Percentiles rank a stretch among this genome's conserved stretches.
These are phyloP conservation scores for Papilio polyxenes DNA, from an alignment of 1,140 invertebrate genomes.

Conservation along the genomic window DNA sequence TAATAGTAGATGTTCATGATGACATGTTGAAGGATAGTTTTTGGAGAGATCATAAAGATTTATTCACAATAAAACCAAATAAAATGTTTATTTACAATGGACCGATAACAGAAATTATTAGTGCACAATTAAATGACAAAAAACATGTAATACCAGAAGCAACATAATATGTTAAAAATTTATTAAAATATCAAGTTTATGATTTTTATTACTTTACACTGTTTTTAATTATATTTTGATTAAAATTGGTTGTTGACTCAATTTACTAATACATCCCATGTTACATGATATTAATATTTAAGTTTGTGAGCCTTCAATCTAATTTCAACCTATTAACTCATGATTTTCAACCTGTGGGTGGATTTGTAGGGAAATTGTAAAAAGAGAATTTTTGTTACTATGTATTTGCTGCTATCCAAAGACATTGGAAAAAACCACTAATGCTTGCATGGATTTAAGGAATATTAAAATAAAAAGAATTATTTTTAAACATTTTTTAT, in stretches of 20 bases:
- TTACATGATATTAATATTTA: too few relatives aligned
- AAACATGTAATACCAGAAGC: conserved; percentile 41
- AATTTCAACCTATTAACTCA: too few relatives aligned
- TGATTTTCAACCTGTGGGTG: too few relatives aligned
- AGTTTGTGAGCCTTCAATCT: too few relatives aligned
- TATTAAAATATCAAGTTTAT: conserved; percentile 12
- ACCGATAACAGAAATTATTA: conserved; percentile 62
- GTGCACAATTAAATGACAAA: conserved; percentile 57
- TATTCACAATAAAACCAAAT: conserved; percentile 76
- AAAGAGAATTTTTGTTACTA: too few relatives aligned
- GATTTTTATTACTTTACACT: not conserved
- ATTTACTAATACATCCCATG: not conserved
- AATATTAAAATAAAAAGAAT: not conserved
- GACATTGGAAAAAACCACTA: too few relatives aligned
- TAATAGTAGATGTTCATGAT: conserved; percentile 84
- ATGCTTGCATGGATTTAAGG: too few relatives aligned
- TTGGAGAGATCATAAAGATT: conserved; percentile 89
- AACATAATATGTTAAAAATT: conserved; percentile 40
- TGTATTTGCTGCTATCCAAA: too few relatives aligned
- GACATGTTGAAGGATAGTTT: conserved; percentile 94
- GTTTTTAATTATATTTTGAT: not conserved
- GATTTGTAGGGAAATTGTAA: too few relatives aligned
- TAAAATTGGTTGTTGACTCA: not conserved
- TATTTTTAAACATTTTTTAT: conserved; percentile 33
- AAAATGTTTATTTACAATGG: conserved; percentile 54